phyloP scores from a whole-genome alignment of 2,113 vertebrate genomes.

The Rhinoptilus africanus region DNA sequence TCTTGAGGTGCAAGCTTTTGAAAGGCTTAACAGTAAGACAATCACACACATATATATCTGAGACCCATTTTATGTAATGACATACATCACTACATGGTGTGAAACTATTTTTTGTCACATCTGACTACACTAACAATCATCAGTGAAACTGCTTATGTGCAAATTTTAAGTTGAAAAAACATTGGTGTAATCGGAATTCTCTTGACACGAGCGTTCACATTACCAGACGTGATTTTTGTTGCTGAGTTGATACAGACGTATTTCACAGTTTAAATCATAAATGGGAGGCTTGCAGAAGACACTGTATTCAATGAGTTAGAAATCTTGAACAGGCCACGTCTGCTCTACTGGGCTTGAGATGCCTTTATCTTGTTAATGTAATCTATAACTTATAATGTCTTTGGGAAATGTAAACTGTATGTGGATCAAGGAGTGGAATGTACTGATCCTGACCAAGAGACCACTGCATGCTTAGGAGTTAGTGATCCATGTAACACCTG shows the following conservation, averaged over 20 bases:
- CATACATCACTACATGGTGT: neutral
- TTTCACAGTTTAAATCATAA: neutral
- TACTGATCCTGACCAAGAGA: neutral
- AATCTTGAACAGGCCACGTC: neutral
- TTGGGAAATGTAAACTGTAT: neutral
- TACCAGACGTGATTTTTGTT: neutral
- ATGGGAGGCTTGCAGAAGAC: neutral
- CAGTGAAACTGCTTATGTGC: neutral
- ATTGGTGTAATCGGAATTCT: neutral
- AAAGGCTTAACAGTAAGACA: neutral
- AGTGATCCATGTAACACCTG: neutral
- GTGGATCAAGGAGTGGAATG: neutral
- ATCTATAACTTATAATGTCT: neutral
- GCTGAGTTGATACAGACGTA: neutral
- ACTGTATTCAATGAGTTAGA: accelerated
- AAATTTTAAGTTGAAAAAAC: neutral
- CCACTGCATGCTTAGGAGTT: neutral
- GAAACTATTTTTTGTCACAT: neutral
- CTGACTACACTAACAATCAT: neutral
- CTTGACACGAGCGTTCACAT: accelerated
- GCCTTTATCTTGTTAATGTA: neutral
- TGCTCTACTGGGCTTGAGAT: neutral
- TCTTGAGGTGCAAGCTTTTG: neutral
- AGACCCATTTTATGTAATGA: neutral
- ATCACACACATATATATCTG: accelerated